Evolutionary conservation across 2,113 vertebrate genomes (phyloP).

Genomic region (Pteronura brasiliensis): DNA sequence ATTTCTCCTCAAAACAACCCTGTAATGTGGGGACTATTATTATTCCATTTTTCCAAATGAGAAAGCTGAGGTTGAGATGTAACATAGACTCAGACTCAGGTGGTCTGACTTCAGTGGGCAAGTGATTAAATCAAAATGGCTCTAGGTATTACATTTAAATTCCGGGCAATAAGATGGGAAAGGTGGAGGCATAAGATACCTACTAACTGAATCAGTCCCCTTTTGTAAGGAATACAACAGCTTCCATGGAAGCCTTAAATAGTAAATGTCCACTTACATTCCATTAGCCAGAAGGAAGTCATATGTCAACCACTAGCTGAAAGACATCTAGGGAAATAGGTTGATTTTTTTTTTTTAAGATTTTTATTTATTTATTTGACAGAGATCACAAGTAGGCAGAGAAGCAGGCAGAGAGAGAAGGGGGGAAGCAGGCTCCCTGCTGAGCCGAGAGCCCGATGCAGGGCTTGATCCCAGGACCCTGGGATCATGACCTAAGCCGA

Average conservation of each 20-base stretch:
- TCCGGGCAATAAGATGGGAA: neutral
- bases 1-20: neutral
- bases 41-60: neutral
- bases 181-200: neutral
- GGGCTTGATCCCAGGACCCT: no score
- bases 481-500: no score
- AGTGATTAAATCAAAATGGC: neutral
- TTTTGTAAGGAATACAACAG: neutral
- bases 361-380: no score
- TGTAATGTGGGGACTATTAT: neutral
- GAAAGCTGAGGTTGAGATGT: neutral
- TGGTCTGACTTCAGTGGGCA: neutral
- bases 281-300: conserved; percentile 27
- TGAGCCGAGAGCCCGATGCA: no score
- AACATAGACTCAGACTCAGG: neutral
- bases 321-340: neutral
- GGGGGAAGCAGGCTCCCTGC: no score
- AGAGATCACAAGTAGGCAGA: no score
- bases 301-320: neutral
- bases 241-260: neutral
- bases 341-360: no score
- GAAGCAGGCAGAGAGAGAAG: no score
- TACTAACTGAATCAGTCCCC: neutral
- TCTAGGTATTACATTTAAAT: neutral
- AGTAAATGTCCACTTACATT: conserved; percentile 31